Base-by-base conservation (phyloP, 2,113 vertebrate species). In the Tragelaphus imberbis region DNA sequence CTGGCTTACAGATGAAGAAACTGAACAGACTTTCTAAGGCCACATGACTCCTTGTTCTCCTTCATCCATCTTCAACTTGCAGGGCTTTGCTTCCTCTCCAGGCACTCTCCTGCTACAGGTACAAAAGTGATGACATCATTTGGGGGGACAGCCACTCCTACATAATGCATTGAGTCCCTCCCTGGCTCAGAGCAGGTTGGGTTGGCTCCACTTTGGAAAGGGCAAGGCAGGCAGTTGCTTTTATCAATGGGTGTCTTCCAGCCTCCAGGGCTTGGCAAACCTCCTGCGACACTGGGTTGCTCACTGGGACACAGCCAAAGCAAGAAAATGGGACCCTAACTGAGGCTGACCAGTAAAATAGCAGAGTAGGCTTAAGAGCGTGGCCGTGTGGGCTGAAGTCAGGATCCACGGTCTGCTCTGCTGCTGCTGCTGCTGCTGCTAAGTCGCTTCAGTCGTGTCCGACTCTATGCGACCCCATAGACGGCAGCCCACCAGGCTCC, bases 121-220 rank as follows among this genome's bases (percentile, higher is more conserved):
- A 92, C 84, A 86, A 59, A 96, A 59, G 92, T 63, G 63, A 10
- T 10, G 12, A 36, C 36, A 40, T 58, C 68, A 58, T 55, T 79
- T 28, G 23, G 21, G 28, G 88, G 55, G n/a, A 88, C 55, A 81
- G 61, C 3, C 77, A 56, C 91, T 95, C 58, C 17, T 91, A n/a
- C 79, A 94, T 96, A 91, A 97, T 80, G 75, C n/a, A 97, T 25
- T 55, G 75, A 49, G 88, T 61, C 36, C 68, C 75, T 77, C 51
- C 86, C 94, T 30, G 10, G n/a, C 94, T 89, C 84, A 44, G n/a
- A 58, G 92, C 47, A 87, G 40, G 33, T 55, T 59, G 51, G 90
- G 61, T 27, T 23, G 14, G 56, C 71, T 93, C 85, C 58, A 40
- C 10, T 53, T 89, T 12, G 23, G 51, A 82, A 92, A 94, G 56